These are phyloP conservation scores for Tiphia femorata DNA, from an alignment of 2,888 invertebrate species.

Conservation along the genomic window DNA sequence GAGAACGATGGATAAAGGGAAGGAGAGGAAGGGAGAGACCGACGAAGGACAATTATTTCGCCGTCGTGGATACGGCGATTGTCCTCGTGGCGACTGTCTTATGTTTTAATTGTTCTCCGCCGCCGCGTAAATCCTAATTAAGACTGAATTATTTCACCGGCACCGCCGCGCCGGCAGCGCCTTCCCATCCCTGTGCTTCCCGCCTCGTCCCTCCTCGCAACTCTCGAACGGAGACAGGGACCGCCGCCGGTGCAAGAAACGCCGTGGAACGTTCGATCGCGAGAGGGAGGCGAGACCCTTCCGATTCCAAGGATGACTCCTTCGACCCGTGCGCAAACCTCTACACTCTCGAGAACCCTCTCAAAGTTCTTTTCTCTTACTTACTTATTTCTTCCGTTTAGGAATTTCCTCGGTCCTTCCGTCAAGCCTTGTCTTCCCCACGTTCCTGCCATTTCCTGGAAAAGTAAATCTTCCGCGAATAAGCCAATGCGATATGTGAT, in stretches of 20 bases:
- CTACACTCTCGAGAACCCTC: slow-evolving; percentile 5
- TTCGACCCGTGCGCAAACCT: slow-evolving; percentile 15
- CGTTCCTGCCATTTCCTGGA: no score
- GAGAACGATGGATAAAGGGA: no score
- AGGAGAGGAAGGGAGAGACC: neutral
- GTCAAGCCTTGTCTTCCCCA: no score
- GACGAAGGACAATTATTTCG: slow-evolving; percentile 28
- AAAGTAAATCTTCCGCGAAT: no score
- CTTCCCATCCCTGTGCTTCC: no score
- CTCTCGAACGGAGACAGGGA: no score
- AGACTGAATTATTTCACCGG: slow-evolving; percentile 59
- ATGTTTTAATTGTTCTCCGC: slow-evolving; percentile 61
- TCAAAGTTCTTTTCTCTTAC: slow-evolving; percentile 4
- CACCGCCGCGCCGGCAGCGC: slow-evolving; percentile 17
- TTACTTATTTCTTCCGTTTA: slow-evolving; percentile 6
- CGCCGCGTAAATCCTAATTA: slow-evolving; percentile 63
- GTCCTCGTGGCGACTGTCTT: slow-evolving; percentile 45
- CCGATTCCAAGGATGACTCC: slow-evolving; percentile 33
- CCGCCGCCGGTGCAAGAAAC: slow-evolving; percentile 31
- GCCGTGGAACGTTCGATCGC: slow-evolving; percentile 14
- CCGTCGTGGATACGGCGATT: slow-evolving; percentile 22
- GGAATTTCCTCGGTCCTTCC: neutral
- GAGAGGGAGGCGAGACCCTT: slow-evolving; percentile 31
- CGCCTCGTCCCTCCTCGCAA: no score
- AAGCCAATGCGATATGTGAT: no score